Evolutionary conservation across 2,113 vertebrate genomes (phyloP).

Genomic region (Pachyramphus minor): DNA sequence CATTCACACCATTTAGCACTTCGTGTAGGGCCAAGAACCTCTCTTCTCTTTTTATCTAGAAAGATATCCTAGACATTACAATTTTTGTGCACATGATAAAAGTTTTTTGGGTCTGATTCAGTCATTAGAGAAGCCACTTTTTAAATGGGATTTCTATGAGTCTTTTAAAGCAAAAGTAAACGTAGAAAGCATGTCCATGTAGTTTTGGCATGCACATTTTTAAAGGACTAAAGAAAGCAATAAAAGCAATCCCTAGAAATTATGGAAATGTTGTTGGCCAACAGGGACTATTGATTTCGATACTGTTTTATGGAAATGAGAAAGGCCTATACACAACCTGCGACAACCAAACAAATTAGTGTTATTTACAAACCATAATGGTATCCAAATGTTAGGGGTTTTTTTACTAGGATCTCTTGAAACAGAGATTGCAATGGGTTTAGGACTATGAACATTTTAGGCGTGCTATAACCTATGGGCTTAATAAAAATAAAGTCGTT

Average conservation of each 20-base stretch:
- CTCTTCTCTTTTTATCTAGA: not conserved
- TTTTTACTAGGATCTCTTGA: conserved; percentile 10
- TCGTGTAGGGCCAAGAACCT: not conserved
- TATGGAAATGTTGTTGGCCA: not conserved
- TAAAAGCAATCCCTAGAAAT: not conserved
- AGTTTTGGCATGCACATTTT: not conserved
- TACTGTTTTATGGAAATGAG: not conserved
- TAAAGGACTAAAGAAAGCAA: not conserved
- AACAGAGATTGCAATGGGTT: not conserved
- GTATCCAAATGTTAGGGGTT: not conserved
- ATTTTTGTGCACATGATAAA: not conserved
- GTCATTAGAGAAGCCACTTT: not conserved
- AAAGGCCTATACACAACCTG: not conserved
- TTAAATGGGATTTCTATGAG: not conserved
- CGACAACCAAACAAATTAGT: not conserved
- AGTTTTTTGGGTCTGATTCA: not conserved
- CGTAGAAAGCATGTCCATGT: not conserved
- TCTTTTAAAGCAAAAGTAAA: not conserved
- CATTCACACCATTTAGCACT: not conserved
- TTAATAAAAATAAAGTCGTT: conserved; percentile 57
- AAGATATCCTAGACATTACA: not conserved
- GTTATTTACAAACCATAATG: conserved; percentile 16
- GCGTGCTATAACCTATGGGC: conserved; percentile 38
- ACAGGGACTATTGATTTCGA: not conserved
- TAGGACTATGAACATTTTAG: not conserved